These are phyloP conservation scores for Gopherus evgoodei DNA, from an alignment of 2,113 vertebrate species.

Conservation along the genomic window DNA sequence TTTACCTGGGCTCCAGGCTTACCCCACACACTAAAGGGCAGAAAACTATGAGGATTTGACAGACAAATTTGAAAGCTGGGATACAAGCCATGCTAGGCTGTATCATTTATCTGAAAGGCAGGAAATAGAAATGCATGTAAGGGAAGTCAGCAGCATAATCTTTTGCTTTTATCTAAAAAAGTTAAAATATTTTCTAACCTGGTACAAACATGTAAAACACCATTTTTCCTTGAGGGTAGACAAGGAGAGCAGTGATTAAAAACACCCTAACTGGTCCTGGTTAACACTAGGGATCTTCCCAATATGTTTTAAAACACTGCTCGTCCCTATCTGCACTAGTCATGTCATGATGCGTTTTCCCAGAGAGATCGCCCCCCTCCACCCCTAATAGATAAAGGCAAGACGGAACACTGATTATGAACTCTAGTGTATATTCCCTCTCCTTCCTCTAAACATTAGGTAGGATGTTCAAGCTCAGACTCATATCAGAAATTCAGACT, in stretches of 20 bases:
- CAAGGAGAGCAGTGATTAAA: neutral
- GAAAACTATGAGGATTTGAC: neutral
- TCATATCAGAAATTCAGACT: rapidly evolving
- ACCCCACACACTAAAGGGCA: neutral
- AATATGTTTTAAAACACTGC: neutral
- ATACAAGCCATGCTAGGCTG: neutral
- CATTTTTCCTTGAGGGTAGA: neutral
- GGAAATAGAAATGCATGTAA: neutral
- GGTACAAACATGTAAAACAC: neutral
- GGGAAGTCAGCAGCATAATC: neutral
- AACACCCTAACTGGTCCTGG: neutral
- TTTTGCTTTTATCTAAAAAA: neutral
- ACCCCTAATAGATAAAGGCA: neutral
- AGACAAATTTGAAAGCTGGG: neutral
- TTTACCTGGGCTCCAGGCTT: neutral
- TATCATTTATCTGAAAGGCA: neutral
- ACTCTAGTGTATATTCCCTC: neutral
- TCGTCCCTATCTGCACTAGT: neutral
- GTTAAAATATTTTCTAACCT: neutral
- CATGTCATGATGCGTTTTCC: neutral
- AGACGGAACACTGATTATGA: neutral
- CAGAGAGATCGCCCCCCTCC: neutral
- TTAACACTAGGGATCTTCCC: neutral
- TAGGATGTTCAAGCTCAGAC: neutral
- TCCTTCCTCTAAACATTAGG: neutral